Base-by-base conservation (phyloP, 2,888 invertebrate species). In the Mythimna impura region DNA sequence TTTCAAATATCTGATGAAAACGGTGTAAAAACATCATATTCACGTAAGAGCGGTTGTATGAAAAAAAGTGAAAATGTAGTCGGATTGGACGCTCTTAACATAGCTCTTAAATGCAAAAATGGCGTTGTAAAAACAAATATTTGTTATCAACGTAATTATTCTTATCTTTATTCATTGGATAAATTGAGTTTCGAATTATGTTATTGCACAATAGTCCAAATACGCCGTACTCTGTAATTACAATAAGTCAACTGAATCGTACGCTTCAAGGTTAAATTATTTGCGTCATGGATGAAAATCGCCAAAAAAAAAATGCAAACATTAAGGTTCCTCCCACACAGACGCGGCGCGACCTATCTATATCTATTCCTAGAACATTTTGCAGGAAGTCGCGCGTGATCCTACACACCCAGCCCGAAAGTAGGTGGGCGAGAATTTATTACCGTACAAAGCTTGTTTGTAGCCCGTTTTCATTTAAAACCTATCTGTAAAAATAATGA, bases 221-320 rank as follows among this genome's bases (percentile, higher is more conserved):
- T 73, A 43, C 61, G 30, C 22, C 25, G 25, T 43, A 52, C n/a
- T 57, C 7, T 54, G 61, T 54, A 66, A 75, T 80, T 60, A 76
- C 50, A 67, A 43, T 81, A 81, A 76, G 9, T 77, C 77, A 76
- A 61, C 43, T 30, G 58, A 61, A 57, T 81, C 77, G 47, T 61
- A 40, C 43, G 25, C 10, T 17, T 54, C 78, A 81, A 78, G 71
- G 78, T 40, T 34, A 63, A 81, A 58, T 66, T 66, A 66, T 77
- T 66, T 71, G 52, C 25, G 60, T 76, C 52, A 61, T 68, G 40
- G 60, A 61, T 58, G 76, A 64, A 76, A 63, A 60, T 66, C 30
- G 43, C 25, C 30, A 55, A 81, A 67, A 78, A 67, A 78, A 58
- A 66, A 25, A 36, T 40, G 43, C 30, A 54, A 74, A 60, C 52